Conservation (phyloP, 1,140 invertebrate genomes). For the Pygmarrhopalites habei region DNA sequence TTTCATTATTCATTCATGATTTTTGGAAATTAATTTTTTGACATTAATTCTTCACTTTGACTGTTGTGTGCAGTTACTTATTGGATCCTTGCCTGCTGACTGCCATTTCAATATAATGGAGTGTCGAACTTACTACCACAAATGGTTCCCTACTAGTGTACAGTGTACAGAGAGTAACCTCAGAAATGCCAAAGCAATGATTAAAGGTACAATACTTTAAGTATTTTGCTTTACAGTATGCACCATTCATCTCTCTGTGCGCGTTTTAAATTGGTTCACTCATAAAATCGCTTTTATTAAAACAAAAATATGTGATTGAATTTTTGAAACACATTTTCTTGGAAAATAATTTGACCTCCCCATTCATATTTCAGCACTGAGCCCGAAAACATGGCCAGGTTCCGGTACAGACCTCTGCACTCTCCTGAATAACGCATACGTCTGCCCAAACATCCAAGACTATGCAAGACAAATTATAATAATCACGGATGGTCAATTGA, state of each 20-base stretch:
- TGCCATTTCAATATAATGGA: constrained; percentile 39
- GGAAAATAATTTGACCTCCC: too few species aligned
- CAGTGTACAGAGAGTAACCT: too few species aligned
- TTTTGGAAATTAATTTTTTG: background rate
- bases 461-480: constrained; percentile 43
- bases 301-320: too few species aligned
- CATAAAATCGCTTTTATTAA: too few species aligned
- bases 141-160: constrained; percentile 31
- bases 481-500: constrained; percentile 44
- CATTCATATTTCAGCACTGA: too few species aligned
- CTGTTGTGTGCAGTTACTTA: constrained; percentile 33
- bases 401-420: constrained; percentile 15
- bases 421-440: constrained; percentile 40
- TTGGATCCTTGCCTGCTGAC: constrained; percentile 36
- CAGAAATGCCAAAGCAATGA: too few species aligned
- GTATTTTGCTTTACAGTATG: too few species aligned
- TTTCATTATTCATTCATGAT: background rate
- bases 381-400: constrained; percentile 39
- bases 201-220: too few species aligned
- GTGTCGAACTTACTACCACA: constrained; percentile 28
- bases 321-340: too few species aligned
- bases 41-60: background rate
- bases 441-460: constrained; percentile 33
- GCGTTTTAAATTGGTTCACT: too few species aligned
- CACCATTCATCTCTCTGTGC: too few species aligned